A percentile compares a stretch with the other conserved stretches of the same genome.
These are phyloP conservation scores for Drosophila baimaii DNA, from an alignment of 1,140 invertebrate species.

Conservation along the genomic window DNA sequence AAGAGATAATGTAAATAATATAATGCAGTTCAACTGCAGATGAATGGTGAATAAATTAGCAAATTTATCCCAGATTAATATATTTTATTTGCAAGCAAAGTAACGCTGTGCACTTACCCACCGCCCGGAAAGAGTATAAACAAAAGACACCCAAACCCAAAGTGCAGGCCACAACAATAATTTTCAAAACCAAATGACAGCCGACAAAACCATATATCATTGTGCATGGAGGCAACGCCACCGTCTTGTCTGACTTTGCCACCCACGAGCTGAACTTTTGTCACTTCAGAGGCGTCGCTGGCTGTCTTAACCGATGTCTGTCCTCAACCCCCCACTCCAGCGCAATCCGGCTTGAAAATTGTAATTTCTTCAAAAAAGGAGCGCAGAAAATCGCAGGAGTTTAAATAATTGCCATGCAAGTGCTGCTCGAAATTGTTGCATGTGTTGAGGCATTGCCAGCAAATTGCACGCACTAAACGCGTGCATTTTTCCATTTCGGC, in stretches of 20 bases:
- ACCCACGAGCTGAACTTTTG: conserved; percentile 81
- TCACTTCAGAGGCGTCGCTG: conserved; percentile 75
- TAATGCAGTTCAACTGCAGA: too few species aligned
- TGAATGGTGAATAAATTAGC: too few species aligned
- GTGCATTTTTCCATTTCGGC: conserved; percentile 42
- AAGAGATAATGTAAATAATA: too few species aligned
- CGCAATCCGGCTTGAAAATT: conserved; percentile 41
- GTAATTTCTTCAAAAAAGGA: conserved; percentile 58
- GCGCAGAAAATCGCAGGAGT: conserved; percentile 28
- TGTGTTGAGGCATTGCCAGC: conserved; percentile 74
- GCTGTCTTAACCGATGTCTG: conserved; percentile 72
- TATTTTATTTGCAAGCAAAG: background rate
- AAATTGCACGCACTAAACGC: conserved; percentile 72
- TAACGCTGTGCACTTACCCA: too few species aligned
- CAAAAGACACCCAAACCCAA: conserved; percentile 50
- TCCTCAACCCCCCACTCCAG: conserved; percentile 14
- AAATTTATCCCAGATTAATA: background rate
- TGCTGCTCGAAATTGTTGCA: conserved; percentile 72
- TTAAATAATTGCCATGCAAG: conserved; percentile 74
- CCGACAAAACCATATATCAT: conserved; percentile 81
- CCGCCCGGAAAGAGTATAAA: conserved; percentile 20
- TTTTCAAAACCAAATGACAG: conserved; percentile 81
- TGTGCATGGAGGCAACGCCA: conserved; percentile 60
- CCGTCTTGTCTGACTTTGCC: conserved; percentile 72
- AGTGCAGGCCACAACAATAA: conserved; percentile 78